phyloP scores from a whole-genome alignment of 2,797 vertebrate species.

The Lacerta viridis region DNA sequence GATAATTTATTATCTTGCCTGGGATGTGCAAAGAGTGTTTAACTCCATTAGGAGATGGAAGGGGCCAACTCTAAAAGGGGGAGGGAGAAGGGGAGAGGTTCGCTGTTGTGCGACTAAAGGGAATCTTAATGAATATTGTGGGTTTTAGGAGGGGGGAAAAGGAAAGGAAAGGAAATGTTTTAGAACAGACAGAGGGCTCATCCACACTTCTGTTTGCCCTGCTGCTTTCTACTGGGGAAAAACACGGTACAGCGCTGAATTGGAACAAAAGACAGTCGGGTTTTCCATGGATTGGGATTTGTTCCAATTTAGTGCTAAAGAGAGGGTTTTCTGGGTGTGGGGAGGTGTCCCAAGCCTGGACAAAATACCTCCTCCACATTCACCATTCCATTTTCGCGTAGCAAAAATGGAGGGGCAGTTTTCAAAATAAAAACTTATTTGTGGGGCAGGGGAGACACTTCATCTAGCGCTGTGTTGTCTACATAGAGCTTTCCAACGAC shows the following conservation, averaged over 20 bases:
- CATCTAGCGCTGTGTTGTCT: no score
- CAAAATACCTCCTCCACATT: neutral
- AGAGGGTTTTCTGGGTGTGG: no score
- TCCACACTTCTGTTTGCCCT: no score
- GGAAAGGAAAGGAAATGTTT: no score
- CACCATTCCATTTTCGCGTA: neutral
- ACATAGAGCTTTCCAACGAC: no score
- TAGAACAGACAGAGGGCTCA: no score
- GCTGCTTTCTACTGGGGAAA: no score
- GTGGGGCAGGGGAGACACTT: no score
- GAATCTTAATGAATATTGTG: constrained; percentile 28
- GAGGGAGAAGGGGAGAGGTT: constrained; percentile 57
- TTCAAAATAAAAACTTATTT: neutral
- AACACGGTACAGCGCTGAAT: no score
- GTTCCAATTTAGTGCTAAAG: no score
- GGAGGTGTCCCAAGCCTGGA: neutral
- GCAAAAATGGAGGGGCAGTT: neutral
- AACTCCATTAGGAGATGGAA: constrained; percentile 46
- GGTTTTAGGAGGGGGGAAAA: neutral
- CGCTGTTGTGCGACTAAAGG: constrained; percentile 11
- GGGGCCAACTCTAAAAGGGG: constrained; percentile 52
- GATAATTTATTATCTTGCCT: constrained; percentile 47
- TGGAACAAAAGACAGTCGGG: no score
- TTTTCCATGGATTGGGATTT: no score
- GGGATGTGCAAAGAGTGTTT: constrained; percentile 55